Percentiles rank a stretch among this genome's conserved stretches.
Evolutionary conservation across 1,140 invertebrate species (phyloP).

Genomic region (Ostrea edulis): DNA sequence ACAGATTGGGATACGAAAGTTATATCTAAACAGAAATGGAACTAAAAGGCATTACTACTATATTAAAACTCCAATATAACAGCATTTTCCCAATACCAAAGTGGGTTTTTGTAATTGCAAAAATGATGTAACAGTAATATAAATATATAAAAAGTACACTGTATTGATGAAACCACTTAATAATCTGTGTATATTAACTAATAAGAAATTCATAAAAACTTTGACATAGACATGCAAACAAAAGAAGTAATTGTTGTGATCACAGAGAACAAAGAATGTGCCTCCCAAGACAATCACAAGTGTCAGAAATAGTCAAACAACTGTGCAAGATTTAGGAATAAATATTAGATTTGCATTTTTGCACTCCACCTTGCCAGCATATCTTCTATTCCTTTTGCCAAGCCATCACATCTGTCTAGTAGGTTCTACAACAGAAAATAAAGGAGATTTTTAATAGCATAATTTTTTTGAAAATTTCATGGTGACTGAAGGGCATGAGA

Average conservation of each 20-base stretch:
- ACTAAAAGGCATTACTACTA: neutral
- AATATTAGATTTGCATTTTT: neutral
- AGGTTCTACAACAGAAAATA: neutral
- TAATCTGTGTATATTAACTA: neutral
- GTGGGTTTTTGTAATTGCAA: neutral
- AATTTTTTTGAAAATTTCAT: no score
- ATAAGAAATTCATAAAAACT: neutral
- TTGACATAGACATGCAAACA: neutral
- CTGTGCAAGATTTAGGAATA: neutral
- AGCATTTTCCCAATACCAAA: neutral
- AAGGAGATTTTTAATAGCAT: no score
- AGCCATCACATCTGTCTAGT: slow-evolving; percentile 56
- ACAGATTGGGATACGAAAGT: neutral
- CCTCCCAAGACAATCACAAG: neutral
- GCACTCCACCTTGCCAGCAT: slow-evolving; percentile 52
- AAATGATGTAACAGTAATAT: neutral
- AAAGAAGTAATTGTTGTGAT: neutral
- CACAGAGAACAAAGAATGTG: neutral
- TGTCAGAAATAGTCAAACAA: neutral
- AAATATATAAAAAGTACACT: neutral
- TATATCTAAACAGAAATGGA: neutral
- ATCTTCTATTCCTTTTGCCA: slow-evolving; percentile 56
- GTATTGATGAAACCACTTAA: no score
- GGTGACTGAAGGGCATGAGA: no score
- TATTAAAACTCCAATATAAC: neutral